Evolutionary conservation across 2,113 vertebrate genomes (phyloP).

Genomic region (Spilogale gracilis): DNA sequence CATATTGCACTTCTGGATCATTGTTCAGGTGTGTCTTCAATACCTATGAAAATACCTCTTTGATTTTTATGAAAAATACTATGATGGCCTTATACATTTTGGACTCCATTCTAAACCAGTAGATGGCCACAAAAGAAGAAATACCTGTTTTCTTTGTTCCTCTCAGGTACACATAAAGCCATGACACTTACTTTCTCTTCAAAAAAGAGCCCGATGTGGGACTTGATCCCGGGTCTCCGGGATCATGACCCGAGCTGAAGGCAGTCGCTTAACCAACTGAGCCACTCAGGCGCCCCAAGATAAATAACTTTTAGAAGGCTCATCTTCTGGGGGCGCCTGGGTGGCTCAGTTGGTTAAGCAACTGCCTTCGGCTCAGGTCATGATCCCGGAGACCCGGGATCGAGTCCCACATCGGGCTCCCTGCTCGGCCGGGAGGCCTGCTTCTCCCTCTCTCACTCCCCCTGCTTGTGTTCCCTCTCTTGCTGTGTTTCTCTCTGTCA

Average conservation of each 20-base stretch:
- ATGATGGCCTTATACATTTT: slow-evolving; percentile 33
- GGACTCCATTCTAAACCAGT: slow-evolving; percentile 67
- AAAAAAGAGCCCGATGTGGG: background rate
- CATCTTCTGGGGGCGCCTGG: too few relatives aligned
- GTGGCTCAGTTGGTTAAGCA: too few relatives aligned
- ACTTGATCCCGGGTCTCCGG: too few relatives aligned
- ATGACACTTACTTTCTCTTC: slow-evolving; percentile 28
- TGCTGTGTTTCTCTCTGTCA: too few relatives aligned
- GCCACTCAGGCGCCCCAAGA: background rate
- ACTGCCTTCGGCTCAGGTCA: too few relatives aligned
- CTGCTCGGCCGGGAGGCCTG: too few relatives aligned
- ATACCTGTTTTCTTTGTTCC: slow-evolving; percentile 70
- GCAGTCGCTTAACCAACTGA: too few relatives aligned
- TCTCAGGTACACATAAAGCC: slow-evolving; percentile 58
- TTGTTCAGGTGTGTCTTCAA: background rate
- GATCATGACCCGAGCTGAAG: too few relatives aligned
- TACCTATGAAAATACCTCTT: background rate
- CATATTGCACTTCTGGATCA: background rate
- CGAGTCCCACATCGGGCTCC: too few relatives aligned
- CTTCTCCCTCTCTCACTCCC: too few relatives aligned
- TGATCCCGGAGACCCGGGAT: too few relatives aligned
- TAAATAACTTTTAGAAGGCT: slow-evolving; percentile 6
- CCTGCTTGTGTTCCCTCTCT: too few relatives aligned
- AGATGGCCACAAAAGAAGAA: slow-evolving; percentile 63
- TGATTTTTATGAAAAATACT: slow-evolving; percentile 66